phyloP scores from a whole-genome alignment of 2,797 vertebrate genomes.

The Xiphophorus birchmanni region DNA sequence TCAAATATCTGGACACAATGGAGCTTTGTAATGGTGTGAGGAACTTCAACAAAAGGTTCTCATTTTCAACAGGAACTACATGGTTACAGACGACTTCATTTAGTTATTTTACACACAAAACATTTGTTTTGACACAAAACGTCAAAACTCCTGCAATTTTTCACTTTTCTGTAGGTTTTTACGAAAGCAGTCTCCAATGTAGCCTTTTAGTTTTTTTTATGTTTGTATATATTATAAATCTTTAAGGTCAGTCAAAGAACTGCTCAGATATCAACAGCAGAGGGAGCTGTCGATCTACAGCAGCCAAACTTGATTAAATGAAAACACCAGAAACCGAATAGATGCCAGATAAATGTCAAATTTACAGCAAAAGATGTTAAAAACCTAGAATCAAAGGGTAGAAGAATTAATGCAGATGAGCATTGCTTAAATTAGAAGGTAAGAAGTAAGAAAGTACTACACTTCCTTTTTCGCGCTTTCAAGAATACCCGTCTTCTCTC shows the following conservation, averaged over 20 bases:
- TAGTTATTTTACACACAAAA: neutral
- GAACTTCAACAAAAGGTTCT: neutral
- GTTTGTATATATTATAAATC: neutral
- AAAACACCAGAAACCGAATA: conserved; percentile 10
- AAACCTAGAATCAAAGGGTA: conserved; percentile 10
- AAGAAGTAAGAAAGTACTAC: neutral
- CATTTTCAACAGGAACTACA: neutral
- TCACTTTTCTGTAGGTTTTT: neutral
- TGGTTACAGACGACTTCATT: neutral
- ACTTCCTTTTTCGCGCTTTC: neutral
- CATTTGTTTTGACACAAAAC: too few relatives aligned
- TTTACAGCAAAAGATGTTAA: conserved; percentile 22
- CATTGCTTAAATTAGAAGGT: conserved; percentile 17
- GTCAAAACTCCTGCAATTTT: neutral
- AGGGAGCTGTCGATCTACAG: conserved; percentile 41
- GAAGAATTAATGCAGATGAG: neutral
- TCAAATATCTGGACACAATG: neutral
- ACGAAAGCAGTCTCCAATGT: neutral
- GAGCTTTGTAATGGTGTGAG: neutral
- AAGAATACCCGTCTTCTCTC: neutral
- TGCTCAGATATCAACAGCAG: conserved; percentile 45
- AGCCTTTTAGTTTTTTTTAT: neutral
- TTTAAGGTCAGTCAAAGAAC: neutral
- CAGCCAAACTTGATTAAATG: neutral
- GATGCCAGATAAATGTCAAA: conserved; percentile 13